Percentiles rank a stretch among this genome's conserved stretches.
Conservation (phyloP, 2,888 invertebrate genomes). For the Lamellibrachia columna region DNA sequence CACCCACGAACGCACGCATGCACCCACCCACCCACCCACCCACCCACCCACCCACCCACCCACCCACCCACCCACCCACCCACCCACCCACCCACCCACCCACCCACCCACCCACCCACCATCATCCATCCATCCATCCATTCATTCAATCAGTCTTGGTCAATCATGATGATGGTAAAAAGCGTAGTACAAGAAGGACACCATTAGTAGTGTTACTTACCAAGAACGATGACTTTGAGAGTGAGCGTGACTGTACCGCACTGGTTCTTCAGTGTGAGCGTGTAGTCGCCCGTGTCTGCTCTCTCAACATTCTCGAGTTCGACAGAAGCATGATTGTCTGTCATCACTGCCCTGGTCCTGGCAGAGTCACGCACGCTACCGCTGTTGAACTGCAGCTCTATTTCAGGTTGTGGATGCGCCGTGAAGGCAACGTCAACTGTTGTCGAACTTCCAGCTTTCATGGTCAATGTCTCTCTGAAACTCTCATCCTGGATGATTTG, state of each 20-base stretch:
- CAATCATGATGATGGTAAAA: not conserved
- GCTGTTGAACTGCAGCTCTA: conserved; percentile 39
- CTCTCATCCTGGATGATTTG: conserved; percentile 38
- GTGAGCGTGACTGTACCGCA: conserved; percentile 56
- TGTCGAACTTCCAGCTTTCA: conserved; percentile 43
- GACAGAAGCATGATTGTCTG: conserved; percentile 32
- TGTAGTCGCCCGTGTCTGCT: conserved; percentile 43
- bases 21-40: too few relatives aligned
- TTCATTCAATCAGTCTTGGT: too few relatives aligned
- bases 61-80: too few relatives aligned
- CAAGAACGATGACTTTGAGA: conserved; percentile 67
- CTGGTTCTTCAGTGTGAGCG: conserved; percentile 37
- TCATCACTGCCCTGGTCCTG: conserved; percentile 29
- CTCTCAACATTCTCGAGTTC: conserved; percentile 36
- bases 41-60: too few relatives aligned
- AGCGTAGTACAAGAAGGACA: not conserved
- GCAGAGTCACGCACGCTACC: conserved; percentile 36
- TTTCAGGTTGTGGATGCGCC: conserved; percentile 41
- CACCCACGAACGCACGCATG: too few relatives aligned
- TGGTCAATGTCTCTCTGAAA: conserved; percentile 40
- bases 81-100: too few relatives aligned
- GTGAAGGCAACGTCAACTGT: conserved; percentile 44
- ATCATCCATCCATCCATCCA: too few relatives aligned
- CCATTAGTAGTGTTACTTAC: conserved; percentile 53
- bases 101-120: too few relatives aligned